Percentiles rank a stretch among this genome's conserved stretches.
phyloP scores from a whole-genome alignment of 1,140 invertebrate species.

The Pachyrhynchus sulphureomaculatus region DNA sequence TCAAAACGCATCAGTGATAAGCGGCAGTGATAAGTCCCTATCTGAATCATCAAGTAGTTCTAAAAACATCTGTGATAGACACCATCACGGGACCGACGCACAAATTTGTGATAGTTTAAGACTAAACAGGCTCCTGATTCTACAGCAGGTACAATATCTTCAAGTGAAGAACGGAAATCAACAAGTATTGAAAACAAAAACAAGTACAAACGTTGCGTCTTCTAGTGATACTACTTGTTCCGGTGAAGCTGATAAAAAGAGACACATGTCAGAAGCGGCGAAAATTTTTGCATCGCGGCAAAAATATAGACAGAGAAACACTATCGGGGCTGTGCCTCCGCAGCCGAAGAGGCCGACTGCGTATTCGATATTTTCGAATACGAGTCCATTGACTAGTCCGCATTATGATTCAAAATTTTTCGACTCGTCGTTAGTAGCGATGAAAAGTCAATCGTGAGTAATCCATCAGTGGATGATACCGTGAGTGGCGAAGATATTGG shows the following conservation, averaged over 20 bases:
- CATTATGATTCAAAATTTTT: conserved; percentile 79
- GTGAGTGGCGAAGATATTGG: conserved; percentile 65
- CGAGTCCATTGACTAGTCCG: no score
- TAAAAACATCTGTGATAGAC: conserved; percentile 48
- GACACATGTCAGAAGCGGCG: conserved; percentile 41
- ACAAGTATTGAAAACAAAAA: background rate
- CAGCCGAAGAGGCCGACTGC: conserved; percentile 59
- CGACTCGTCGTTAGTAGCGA: conserved; percentile 77
- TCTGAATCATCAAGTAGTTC: conserved; percentile 48
- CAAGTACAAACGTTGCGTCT: no score
- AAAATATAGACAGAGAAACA: conserved; percentile 58
- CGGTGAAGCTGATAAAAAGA: conserved; percentile 9
- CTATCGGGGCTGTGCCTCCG: conserved; percentile 61
- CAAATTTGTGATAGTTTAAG: conserved; percentile 51
- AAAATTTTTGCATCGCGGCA: conserved; percentile 44
- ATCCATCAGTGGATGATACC: conserved; percentile 59
- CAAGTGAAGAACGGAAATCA: background rate
- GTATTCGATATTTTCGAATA: conserved; percentile 53
- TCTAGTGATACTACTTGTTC: background rate
- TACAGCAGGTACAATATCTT: background rate
- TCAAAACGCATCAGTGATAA: conserved; percentile 23
- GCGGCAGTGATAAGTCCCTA: conserved; percentile 46
- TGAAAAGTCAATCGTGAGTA: conserved; percentile 70
- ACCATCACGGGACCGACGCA: conserved; percentile 48
- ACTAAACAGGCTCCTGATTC: conserved; percentile 38